Percentiles rank a stretch among this genome's conserved stretches.
phyloP scores from a whole-genome alignment of 2,113 vertebrate species.

The Callipepla californica region DNA sequence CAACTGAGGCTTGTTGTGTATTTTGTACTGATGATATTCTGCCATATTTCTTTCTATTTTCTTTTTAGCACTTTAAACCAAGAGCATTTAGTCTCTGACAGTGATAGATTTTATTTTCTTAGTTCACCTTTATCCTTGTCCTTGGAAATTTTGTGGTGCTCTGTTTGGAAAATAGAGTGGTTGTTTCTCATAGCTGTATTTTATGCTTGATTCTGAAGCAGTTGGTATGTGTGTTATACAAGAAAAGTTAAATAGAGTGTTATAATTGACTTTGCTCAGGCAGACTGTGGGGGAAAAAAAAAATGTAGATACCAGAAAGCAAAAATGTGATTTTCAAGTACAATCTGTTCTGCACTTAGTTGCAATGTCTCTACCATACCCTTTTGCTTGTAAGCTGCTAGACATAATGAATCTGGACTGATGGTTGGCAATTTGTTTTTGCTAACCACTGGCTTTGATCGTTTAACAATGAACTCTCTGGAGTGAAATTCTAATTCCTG shows the following conservation, averaged over 20 bases:
- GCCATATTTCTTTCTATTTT: not conserved
- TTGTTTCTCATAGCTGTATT: not conserved
- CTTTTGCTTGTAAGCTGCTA: conserved; percentile 64
- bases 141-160: not conserved
- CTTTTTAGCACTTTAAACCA: not conserved
- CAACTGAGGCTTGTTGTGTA: not conserved
- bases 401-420: conserved; percentile 42
- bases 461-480: not conserved
- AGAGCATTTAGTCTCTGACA: not conserved
- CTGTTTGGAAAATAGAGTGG: not conserved
- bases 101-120: not conserved
- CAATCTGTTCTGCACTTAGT: conserved; percentile 73
- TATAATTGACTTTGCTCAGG: not conserved
- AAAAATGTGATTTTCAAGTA: conserved; percentile 68
- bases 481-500: not conserved
- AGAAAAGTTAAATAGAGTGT: not conserved
- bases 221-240: not conserved
- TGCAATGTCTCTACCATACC: conserved; percentile 65
- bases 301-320: conserved; percentile 46
- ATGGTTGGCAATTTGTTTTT: conserved; percentile 24
- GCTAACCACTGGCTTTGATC: not conserved
- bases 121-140: not conserved
- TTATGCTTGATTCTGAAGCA: not conserved
- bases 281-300: not conserved
- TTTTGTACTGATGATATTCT: not conserved